Conservation (phyloP, 1,140 invertebrate genomes). For the Ceratosolen fusciceps region DNA sequence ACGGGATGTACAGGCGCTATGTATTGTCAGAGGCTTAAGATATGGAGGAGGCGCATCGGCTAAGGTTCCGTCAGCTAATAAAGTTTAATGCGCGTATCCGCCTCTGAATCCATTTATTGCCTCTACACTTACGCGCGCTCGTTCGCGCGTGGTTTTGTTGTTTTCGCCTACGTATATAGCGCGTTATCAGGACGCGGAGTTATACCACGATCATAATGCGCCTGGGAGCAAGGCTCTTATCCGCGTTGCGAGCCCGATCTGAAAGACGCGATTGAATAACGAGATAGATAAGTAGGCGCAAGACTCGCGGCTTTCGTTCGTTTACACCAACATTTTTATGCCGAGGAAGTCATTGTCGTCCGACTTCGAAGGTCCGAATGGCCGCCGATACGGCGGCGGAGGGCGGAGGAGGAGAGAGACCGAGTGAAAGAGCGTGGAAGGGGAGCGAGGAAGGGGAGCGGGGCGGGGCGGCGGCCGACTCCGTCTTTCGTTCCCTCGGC, state of each 20-base stretch:
- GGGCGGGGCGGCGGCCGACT: too few relatives aligned
- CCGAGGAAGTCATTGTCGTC: neutral
- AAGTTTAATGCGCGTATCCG: too few relatives aligned
- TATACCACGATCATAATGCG: conserved; percentile 18
- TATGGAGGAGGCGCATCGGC: too few relatives aligned
- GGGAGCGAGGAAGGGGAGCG: too few relatives aligned
- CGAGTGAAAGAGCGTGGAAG: too few relatives aligned
- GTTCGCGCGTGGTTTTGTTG: neutral
- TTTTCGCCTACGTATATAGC: neutral
- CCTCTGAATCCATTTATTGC: neutral
- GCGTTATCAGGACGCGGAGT: neutral
- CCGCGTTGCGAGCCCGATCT: neutral
- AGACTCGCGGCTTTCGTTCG: conserved; percentile 23
- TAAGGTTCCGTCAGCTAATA: too few relatives aligned
- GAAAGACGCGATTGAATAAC: conserved; percentile 43
- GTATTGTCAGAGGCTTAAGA: too few relatives aligned
- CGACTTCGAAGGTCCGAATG: neutral
- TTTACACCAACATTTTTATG: conserved; percentile 4
- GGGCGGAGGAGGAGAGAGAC: too few relatives aligned
- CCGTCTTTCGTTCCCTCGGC: neutral
- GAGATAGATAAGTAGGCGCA: conserved; percentile 32
- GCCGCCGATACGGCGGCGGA: too few relatives aligned
- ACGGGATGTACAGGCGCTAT: too few relatives aligned
- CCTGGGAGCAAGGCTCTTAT: neutral
- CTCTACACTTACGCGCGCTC: neutral